These are phyloP conservation scores for Drosophila pseudoobscura DNA, from an alignment of 1,140 invertebrate genomes.

Conservation along the genomic window DNA sequence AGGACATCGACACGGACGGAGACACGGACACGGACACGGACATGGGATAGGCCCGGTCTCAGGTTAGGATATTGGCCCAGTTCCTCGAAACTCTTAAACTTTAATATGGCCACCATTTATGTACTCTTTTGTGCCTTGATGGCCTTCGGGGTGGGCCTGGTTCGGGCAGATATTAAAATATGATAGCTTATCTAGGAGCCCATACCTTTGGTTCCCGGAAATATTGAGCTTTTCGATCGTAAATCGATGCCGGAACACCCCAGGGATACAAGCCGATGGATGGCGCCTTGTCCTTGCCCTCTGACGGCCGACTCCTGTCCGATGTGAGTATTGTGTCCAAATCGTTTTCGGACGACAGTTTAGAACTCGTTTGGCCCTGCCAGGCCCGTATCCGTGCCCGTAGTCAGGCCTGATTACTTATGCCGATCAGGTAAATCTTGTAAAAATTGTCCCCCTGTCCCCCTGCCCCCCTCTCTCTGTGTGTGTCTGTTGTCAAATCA, in stretches of 20 bases:
- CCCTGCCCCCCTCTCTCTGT: constrained; percentile 1
- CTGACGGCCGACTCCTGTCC: constrained; percentile 17
- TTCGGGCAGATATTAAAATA: constrained; percentile 7
- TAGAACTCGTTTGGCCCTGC: constrained; percentile 66
- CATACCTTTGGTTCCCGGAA: not conserved
- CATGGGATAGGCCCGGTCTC: constrained; percentile 21
- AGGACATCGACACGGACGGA: constrained; percentile 34
- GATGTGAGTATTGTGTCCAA: constrained; percentile 56
- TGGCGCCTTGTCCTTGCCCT: constrained; percentile 25
- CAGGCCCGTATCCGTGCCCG: not conserved
- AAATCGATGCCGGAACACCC: constrained; percentile 1
- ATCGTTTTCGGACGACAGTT: constrained; percentile 77
- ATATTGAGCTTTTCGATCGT: not conserved
- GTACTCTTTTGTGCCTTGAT: constrained; percentile 24
- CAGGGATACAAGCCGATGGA: constrained; percentile 9
- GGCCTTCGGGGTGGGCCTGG: not conserved
- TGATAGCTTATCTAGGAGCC: not conserved
- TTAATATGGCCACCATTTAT: constrained; percentile 19
- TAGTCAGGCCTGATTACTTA: constrained; percentile 61
- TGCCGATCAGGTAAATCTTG: constrained; percentile 78
- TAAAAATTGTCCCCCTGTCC: constrained; percentile 53
- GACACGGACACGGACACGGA: constrained; percentile 1
- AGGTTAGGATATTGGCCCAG: constrained; percentile 37
- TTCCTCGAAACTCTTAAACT: constrained; percentile 19
- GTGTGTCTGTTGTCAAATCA: not conserved